These are phyloP conservation scores for Seira musarum DNA, from an alignment of 2,888 invertebrate species.

Conservation along the genomic window DNA sequence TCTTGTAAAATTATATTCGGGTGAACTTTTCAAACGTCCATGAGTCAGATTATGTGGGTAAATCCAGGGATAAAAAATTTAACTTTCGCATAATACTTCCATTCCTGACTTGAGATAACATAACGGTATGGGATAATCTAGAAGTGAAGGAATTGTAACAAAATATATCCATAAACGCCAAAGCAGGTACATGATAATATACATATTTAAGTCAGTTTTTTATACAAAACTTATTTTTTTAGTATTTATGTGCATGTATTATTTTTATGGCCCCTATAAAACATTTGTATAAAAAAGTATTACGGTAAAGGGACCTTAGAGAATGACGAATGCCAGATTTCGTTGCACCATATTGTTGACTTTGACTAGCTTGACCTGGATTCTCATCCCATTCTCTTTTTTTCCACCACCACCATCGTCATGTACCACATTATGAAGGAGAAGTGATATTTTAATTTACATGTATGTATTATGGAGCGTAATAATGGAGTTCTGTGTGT, in stretches of 20 bases:
- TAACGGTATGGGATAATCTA: no score
- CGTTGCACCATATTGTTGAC: slow-evolving; percentile 69
- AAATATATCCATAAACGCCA: no score
- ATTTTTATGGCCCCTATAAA: slow-evolving; percentile 57
- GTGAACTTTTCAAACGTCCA: slow-evolving; percentile 44
- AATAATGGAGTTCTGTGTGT: no score
- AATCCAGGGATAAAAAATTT: slow-evolving; percentile 33
- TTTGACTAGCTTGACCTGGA: slow-evolving; percentile 69
- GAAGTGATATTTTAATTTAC: slow-evolving; percentile 1
- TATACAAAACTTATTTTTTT: neutral
- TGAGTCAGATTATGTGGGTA: slow-evolving; percentile 29
- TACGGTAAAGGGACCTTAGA: slow-evolving; percentile 58
- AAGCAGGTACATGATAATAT: no score
- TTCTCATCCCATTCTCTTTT: slow-evolving; percentile 60
- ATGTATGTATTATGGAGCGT: no score
- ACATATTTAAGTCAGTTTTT: no score
- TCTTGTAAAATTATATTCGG: neutral
- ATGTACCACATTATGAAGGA: slow-evolving; percentile 33
- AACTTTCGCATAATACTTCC: no score
- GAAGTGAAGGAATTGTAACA: no score
- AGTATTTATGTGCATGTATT: slow-evolving; percentile 40
- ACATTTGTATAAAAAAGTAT: slow-evolving; percentile 49
- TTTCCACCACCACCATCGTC: slow-evolving; percentile 36
- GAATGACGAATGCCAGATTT: slow-evolving; percentile 65
- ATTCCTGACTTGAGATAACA: no score